Conservation (phyloP, 2,888 invertebrate species). For the Nowickia ferox region DNA sequence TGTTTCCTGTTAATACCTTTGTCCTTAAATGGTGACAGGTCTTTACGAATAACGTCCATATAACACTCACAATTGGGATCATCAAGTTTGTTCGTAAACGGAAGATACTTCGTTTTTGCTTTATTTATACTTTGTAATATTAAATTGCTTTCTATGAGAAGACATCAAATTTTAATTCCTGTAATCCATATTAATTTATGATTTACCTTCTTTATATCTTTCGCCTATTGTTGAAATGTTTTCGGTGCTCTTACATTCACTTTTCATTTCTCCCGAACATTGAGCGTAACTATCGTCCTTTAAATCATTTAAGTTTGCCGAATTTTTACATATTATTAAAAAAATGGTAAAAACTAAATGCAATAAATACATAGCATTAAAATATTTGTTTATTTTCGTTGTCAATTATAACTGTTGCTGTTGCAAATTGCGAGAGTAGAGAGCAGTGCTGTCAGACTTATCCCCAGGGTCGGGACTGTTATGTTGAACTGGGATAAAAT, state of each 20-base stretch:
- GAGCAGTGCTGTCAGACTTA: no score
- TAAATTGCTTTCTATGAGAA: constrained; percentile 47
- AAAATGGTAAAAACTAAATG: constrained; percentile 32
- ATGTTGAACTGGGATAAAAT: no score
- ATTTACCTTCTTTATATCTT: constrained; percentile 61
- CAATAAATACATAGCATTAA: constrained; percentile 28
- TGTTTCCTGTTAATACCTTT: constrained; percentile 88
- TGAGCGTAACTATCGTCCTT: not conserved
- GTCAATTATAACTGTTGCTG: not conserved
- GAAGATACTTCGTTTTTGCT: constrained; percentile 84
- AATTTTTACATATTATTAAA: constrained; percentile 26
- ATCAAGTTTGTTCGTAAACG: constrained; percentile 83
- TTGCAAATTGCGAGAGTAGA: not conserved
- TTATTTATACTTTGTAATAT: constrained; percentile 83
- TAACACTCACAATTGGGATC: constrained; percentile 87
- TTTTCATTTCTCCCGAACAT: constrained; percentile 39
- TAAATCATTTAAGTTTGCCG: not conserved
- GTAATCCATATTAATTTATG: not conserved
- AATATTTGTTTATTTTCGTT: constrained; percentile 42
- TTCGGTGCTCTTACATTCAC: constrained; percentile 30
- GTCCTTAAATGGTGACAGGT: constrained; percentile 87
- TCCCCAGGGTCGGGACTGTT: no score
- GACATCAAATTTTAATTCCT: not conserved
- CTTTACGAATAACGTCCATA: constrained; percentile 86
- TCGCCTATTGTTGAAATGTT: not conserved